Conservation (phyloP, 2,797 vertebrate genomes). For the Amblyraja radiata region DNA sequence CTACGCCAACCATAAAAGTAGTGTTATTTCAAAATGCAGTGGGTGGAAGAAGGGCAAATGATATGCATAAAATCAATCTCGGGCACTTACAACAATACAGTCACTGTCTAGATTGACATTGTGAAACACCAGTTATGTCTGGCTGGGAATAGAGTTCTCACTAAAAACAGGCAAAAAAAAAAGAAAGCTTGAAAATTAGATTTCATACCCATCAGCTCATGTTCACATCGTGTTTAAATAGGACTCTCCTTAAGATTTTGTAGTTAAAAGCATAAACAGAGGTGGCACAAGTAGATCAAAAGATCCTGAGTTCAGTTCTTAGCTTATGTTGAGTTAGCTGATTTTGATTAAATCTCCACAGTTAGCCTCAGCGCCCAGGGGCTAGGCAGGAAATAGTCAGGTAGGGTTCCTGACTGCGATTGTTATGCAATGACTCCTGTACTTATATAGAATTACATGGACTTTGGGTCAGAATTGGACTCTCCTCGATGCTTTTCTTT, state of each 20-base stretch:
- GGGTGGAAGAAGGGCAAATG: too few relatives aligned
- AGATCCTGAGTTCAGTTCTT: background rate
- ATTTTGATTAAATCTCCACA: background rate
- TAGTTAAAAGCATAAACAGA: background rate
- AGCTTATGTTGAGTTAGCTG: slow-evolving; percentile 18
- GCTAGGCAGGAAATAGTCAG: background rate
- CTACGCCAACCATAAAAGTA: too few relatives aligned
- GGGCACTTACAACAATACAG: too few relatives aligned
- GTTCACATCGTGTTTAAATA: background rate
- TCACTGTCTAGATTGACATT: too few relatives aligned
- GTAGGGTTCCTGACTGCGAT: background rate
- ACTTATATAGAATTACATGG: background rate
- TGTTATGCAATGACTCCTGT: background rate
- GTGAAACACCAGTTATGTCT: too few relatives aligned
- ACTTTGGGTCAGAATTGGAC: background rate
- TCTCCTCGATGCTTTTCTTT: background rate
- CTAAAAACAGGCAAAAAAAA: background rate
- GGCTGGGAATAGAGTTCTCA: too few relatives aligned
- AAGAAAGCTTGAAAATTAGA: slow-evolving; percentile 18
- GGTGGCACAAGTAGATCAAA: background rate
- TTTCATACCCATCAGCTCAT: background rate
- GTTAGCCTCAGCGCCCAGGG: background rate
- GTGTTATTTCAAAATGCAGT: too few relatives aligned
- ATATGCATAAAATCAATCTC: too few relatives aligned
- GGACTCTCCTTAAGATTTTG: background rate